Percentiles rank a stretch among this genome's conserved stretches.
Conservation (phyloP, 2,888 invertebrate species). For the Eurytoma adleriae region DNA sequence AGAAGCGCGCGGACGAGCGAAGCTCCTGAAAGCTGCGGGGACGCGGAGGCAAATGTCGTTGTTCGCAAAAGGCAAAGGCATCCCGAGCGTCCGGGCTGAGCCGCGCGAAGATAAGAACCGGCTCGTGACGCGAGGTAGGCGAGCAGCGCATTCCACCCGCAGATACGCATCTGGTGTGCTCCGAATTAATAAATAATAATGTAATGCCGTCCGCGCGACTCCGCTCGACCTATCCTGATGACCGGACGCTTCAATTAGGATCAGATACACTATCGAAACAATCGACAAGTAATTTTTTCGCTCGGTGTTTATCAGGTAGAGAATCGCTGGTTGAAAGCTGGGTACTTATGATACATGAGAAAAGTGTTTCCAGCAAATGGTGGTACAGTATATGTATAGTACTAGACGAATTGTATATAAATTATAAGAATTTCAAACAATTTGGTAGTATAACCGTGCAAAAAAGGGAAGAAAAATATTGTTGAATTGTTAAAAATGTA, state of each 20-base stretch:
- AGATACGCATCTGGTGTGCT: conserved; percentile 73
- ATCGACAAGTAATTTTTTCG: neutral
- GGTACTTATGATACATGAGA: neutral
- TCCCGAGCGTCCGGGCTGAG: neutral
- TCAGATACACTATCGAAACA: too few relatives aligned
- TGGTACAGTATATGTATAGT: too few relatives aligned
- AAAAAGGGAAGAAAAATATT: too few relatives aligned
- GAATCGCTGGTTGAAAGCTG: neutral
- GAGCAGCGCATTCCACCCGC: conserved; percentile 57
- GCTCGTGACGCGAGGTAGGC: conserved; percentile 71
- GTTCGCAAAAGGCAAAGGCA: conserved; percentile 16
- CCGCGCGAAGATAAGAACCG: conserved; percentile 68
- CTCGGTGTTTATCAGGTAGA: neutral
- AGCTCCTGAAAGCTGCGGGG: too few relatives aligned
- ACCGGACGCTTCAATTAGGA: neutral
- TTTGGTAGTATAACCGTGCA: too few relatives aligned
- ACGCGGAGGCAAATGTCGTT: too few relatives aligned
- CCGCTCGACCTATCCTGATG: neutral
- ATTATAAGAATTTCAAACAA: too few relatives aligned
- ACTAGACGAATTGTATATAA: too few relatives aligned
- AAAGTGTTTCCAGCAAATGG: neutral
- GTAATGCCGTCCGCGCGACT: conserved; percentile 67
- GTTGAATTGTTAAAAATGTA: too few relatives aligned
- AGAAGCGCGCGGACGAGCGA: too few relatives aligned
- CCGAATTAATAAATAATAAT: conserved; percentile 76